phyloP scores from a whole-genome alignment of 2,113 vertebrate species.

The Pedionomus torquatus region DNA sequence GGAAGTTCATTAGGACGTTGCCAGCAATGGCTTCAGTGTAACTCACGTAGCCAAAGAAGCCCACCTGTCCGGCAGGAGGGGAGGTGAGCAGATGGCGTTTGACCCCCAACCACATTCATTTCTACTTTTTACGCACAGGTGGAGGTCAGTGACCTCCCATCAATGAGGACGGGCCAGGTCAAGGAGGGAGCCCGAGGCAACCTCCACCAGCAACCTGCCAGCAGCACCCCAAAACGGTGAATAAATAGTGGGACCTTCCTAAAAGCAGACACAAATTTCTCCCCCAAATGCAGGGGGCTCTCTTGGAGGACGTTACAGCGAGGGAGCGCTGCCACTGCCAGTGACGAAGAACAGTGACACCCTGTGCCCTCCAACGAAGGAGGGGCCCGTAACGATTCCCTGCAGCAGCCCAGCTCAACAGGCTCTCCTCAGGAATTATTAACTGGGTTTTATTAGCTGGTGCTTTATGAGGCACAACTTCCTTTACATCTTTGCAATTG shows the following conservation, averaged over 20 bases:
- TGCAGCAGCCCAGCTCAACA: not conserved
- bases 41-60: conserved; percentile 97
- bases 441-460: not conserved
- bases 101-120: not conserved
- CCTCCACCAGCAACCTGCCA: not conserved
- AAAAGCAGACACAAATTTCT: not conserved
- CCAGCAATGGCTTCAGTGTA: conserved; percentile 93
- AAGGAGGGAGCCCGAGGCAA: not conserved
- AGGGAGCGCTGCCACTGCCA: not conserved
- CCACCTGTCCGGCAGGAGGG: conserved; percentile 80
- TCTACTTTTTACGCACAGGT: not conserved
- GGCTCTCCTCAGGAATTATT: conserved; percentile 1
- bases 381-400: not conserved
- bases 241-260: not conserved
- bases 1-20: conserved; percentile 97
- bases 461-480: not conserved
- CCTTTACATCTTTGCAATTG: not conserved
- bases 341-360: not conserved
- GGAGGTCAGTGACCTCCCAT: fast-evolving
- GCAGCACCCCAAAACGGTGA: not conserved
- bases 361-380: not conserved
- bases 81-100: not conserved
- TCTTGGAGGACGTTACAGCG: fast-evolving
- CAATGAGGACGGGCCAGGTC: not conserved
- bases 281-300: not conserved